A percentile compares a stretch with the other conserved stretches of the same genome.
Evolutionary conservation across 2,888 invertebrate species (phyloP).

Genomic region (Leptarthrus brevirostris): DNA sequence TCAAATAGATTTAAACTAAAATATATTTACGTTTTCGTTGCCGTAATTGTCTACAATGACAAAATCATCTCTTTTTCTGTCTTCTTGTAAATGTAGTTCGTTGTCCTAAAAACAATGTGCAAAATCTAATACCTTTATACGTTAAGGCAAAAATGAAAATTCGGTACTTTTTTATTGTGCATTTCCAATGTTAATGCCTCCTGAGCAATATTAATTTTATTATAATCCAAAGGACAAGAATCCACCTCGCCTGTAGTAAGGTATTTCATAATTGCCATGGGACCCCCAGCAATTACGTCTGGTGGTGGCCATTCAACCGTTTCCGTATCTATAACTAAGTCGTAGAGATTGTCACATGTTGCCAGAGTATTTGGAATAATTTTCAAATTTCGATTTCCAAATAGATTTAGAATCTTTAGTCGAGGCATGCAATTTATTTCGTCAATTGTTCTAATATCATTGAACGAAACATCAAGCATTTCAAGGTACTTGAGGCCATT

Average conservation of each 20-base stretch:
- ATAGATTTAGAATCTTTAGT: conserved; percentile 73
- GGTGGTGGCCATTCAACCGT: conserved; percentile 75
- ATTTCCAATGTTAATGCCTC: conserved; percentile 3
- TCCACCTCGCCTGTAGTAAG: conserved; percentile 69
- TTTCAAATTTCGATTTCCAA: conserved; percentile 71
- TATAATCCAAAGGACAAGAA: conserved; percentile 13
- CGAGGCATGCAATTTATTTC: conserved; percentile 67
- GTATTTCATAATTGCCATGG: conserved; percentile 75
- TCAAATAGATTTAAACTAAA: background rate
- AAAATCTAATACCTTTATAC: background rate
- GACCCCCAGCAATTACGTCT: conserved; percentile 72
- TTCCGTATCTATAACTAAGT: conserved; percentile 73
- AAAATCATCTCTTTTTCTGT: conserved; percentile 41
- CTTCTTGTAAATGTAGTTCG: conserved; percentile 10
- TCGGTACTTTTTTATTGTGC: conserved; percentile 22
- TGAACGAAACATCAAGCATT: conserved; percentile 78
- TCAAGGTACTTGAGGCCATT: conserved; percentile 73
- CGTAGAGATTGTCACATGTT: conserved; percentile 72
- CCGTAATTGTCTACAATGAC: conserved; percentile 55
- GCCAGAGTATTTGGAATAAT: conserved; percentile 75
- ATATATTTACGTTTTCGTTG: conserved; percentile 56
- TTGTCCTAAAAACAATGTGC: background rate
- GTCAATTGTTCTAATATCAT: conserved; percentile 71
- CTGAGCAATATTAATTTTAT: conserved; percentile 31
- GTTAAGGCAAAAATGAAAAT: too few relatives aligned